Evolutionary conservation across 2,888 invertebrate genomes (phyloP), one percentile per base, ranked within the genome.

Genomic region (Tridacna gigas): DNA sequence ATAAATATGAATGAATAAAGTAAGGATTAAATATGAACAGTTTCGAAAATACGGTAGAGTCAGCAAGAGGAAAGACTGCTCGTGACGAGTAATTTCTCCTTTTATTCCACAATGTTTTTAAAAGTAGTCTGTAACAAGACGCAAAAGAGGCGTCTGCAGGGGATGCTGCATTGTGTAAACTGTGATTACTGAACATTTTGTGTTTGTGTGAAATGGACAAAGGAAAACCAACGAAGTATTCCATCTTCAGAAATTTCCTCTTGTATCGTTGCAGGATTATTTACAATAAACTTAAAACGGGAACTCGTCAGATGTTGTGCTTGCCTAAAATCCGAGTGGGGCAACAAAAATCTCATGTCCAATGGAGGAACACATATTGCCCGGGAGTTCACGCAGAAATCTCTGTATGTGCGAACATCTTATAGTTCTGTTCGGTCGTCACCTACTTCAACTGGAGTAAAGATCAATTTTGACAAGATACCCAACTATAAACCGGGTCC

Each of bases 231-330:
- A 37, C 37, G 37, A 37, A 37, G 37, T 37, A 37, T 37, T 37
- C 37, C 37, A 37, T 37, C 37, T 37, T 37, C 37, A 37, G 37
- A 37, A 56, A 3, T 56, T n/a, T 61, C 13, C 67, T 75, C 69
- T 45, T 63, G 45, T 80, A 74, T 81, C 65, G 18, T 91, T 92
- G 60, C 92, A 93, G 93, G 93, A 63, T 89, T 92, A 88, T 93
- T 92, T 81, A 92, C 92, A 63, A 92, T 92, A 74, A 93, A 92
- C 84, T 92, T 93, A 88, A 92, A 92, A 84, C 83, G 92, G 83
- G 92, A 93, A 80, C 90, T 93, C 47, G 81, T 89, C 48, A 89
- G 92, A 56, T 93, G 93, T 79, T 92, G 92, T 83, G 91, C 91
- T 77, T 92, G 92, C 66, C 74, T 89, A 28, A 88, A 87, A 67